A percentile compares a stretch with the other conserved stretches of the same genome.
Evolutionary conservation across 2,888 invertebrate species (phyloP).

Genomic region (Zhengitettix transpicula): DNA sequence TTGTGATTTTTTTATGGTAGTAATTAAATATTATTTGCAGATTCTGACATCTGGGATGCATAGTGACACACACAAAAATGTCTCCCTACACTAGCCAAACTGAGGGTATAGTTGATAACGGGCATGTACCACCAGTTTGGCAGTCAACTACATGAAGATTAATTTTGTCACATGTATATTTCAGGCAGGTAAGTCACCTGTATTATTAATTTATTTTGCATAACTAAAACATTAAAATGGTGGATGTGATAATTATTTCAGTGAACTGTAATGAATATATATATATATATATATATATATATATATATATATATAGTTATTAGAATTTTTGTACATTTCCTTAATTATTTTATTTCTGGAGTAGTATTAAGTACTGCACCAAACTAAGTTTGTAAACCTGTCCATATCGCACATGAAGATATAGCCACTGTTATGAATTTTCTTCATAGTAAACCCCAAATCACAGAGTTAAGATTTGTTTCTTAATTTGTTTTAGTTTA

Average conservation of each 20-base stretch:
- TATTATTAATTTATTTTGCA: neutral
- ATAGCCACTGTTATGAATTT: too few relatives aligned
- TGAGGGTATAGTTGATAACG: slow-evolving; percentile 13
- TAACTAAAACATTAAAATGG: too few relatives aligned
- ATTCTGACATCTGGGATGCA: slow-evolving; percentile 14
- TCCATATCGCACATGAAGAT: too few relatives aligned
- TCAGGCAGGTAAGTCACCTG: slow-evolving; percentile 12
- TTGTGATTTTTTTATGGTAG: too few relatives aligned
- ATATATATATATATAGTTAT: neutral
- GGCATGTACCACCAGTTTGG: slow-evolving; percentile 11
- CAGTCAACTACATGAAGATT: slow-evolving; percentile 12
- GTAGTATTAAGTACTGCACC: too few relatives aligned
- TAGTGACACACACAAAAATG: slow-evolving; percentile 13
- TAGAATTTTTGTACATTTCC: neutral
- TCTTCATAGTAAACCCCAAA: too few relatives aligned
- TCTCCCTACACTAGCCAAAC: neutral
- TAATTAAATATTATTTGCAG: slow-evolving; percentile 6
- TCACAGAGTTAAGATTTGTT: too few relatives aligned
- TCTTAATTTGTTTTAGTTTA: too few relatives aligned
- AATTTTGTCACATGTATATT: slow-evolving; percentile 11
- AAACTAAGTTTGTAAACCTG: too few relatives aligned
- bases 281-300: too few relatives aligned
- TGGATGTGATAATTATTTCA: too few relatives aligned
- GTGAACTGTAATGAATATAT: neutral
- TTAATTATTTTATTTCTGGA: too few relatives aligned